Base-by-base conservation (phyloP, 2,113 vertebrate genomes). In the Cyprinodon brontotheroides region DNA sequence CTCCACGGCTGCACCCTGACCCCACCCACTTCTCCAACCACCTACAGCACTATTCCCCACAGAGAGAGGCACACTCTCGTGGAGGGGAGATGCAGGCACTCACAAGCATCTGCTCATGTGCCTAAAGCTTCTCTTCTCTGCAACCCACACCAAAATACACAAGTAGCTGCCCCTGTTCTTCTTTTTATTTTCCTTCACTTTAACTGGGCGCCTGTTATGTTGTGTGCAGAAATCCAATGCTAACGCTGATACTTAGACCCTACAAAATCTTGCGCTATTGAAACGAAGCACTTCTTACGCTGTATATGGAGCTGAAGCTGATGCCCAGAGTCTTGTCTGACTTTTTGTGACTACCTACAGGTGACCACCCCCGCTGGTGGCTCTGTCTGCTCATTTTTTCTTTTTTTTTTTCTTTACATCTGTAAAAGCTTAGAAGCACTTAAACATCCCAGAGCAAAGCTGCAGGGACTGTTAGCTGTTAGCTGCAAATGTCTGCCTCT, bases 1-100 rank as follows among this genome's bases (percentile, higher is more conserved):
- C 86, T 90, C 85, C 85, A 85, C 63, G 78, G 79, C 87, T 90
- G 90, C 86, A 91, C 87, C 86, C 85, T 92, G 89, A 91, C 88
- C 92, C 89, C 91, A 84, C 91, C 90, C 89, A 92, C 91, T 90
- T 90, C 88, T 87, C 82, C 73, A 89, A 89, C 89, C 91, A 89
- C 91, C 92, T 91, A 91, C 91, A 92, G 89, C 90, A 87, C 81
- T 80, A 86, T 88, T 89, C 85, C 89, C 90, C 82, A 85, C 75
- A 87, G 91, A 91, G 86, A 89, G 87, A 87, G 85, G 71, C 86
- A 84, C 90, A 88, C 90, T 92, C 82, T 82, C 80, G 79, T 83
- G 74, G 70, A 88, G 88, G 86, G 82, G 84, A 85, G 83, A 87
- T 48, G 59, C 60, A 80, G 57, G 65, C 63, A 63, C 47, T 61